Evolutionary conservation across 2,797 vertebrate species (phyloP), one percentile per base, ranked within the genome.

Genomic region (Chrosomus eos): DNA sequence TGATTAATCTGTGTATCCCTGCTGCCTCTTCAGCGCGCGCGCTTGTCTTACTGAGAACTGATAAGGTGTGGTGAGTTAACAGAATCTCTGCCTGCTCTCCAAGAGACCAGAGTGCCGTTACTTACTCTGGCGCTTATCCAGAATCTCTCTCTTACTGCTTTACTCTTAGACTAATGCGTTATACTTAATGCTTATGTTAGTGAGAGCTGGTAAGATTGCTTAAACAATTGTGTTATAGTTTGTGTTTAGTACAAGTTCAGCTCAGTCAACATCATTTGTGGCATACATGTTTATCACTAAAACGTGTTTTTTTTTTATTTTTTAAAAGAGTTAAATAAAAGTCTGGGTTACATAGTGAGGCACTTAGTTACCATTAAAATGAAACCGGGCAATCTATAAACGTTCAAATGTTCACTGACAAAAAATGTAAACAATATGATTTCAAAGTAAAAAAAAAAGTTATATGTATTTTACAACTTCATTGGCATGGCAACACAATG

Each of bases 1-100:
- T 89, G 86, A 89, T 83, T 88, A 84, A 87, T 87, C 80, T 87
- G 72, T 74, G 75, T 86, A 77, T 83, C 64, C 84, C 58, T 64
- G 40, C 85, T 84, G 51, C 68, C 81, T 84, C 81, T 68, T 80
- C 82, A 33, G 73, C 3, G 45, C 38, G n/a, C 84, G 43, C 81
- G 85, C 82, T 87, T 88, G 83, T 88, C 80, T 82, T 83, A 87
- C 80, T 58, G 73, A 86, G 81, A 86, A 28, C 60, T 72, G 86
- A 88, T 89, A 87, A 85, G 77, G 78, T 85, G 73, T 67, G 75
- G 80, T 70, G 70, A 87, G 83, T 77, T 62, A 89, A 82, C 81
- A 86, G 75, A 72, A 45, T 87, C 83, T 77, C 58, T 51, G 66
- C 79, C 53, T 64, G 72, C 81, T 84, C 81, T 51, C 70, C 72